Conservation (phyloP, 2,888 invertebrate species). For the Cataglyphis altisquamis region DNA sequence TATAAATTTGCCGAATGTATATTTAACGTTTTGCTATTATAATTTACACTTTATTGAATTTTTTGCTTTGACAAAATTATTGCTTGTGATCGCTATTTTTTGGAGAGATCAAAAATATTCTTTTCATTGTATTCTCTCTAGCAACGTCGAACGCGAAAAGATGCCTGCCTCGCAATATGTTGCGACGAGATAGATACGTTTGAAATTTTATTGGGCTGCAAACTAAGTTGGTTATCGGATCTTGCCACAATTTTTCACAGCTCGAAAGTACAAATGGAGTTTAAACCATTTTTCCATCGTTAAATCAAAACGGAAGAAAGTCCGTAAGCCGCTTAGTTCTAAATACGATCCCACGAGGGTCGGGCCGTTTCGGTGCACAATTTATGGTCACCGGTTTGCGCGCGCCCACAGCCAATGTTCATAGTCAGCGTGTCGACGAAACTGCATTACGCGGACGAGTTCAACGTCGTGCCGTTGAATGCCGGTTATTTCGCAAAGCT, state of each 20-base stretch:
- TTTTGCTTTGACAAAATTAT: neutral
- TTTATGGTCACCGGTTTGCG: constrained; percentile 38
- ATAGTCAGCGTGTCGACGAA: constrained; percentile 49
- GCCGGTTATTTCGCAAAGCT: constrained; percentile 63
- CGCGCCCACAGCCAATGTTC: constrained; percentile 34
- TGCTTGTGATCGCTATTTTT: neutral
- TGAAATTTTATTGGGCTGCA: constrained; percentile 9
- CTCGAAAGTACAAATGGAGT: neutral
- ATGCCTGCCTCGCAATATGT: neutral
- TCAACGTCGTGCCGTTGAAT: constrained; percentile 51
- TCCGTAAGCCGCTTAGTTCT: constrained; percentile 47
- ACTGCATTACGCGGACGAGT: constrained; percentile 40
- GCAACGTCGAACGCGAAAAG: neutral
- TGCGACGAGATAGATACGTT: constrained; percentile 7
- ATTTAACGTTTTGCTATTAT: neutral
- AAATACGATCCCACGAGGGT: constrained; percentile 44
- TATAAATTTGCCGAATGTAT: neutral
- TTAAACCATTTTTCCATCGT: constrained; percentile 43
- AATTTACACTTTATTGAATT: neutral
- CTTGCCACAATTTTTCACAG: constrained; percentile 36
- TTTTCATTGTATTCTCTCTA: neutral
- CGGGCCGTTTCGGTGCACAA: constrained; percentile 35
- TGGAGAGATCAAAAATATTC: neutral
- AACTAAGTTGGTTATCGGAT: constrained; percentile 12
- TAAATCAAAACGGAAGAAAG: constrained; percentile 53